These are phyloP conservation scores for Tenebrosternarchus preto DNA, from an alignment of 2,113 vertebrate species.

Conservation along the genomic window DNA sequence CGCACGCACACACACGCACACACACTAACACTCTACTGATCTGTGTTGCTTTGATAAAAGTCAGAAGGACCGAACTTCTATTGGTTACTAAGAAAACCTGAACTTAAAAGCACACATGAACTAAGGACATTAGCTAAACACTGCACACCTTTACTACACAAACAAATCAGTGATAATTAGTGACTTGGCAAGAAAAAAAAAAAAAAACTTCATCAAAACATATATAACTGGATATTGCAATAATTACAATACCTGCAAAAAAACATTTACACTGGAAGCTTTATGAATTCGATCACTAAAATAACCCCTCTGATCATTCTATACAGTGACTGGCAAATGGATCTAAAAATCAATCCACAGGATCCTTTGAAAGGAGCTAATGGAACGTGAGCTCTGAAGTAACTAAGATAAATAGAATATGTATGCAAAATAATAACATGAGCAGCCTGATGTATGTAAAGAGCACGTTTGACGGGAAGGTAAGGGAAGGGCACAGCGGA, in stretches of 20 bases:
- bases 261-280: background rate
- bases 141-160: no score
- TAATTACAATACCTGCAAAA: background rate
- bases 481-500: background rate
- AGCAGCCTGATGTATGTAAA: background rate
- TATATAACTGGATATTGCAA: background rate
- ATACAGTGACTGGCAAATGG: background rate
- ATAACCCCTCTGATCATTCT: background rate
- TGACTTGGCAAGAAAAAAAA: no score
- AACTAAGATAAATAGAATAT: background rate
- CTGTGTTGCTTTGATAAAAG: background rate
- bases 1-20: slow-evolving; percentile 13
- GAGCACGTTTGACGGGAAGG: background rate
- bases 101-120: background rate
- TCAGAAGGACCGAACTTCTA: background rate
- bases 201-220: no score
- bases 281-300: slow-evolving; percentile 10
- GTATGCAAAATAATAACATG: background rate
- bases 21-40: background rate
- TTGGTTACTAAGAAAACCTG: background rate
- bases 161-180: no score
- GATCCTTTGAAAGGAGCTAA: background rate
- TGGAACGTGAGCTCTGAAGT: background rate
- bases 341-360: slow-evolving; percentile 12
- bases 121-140: no score